These are phyloP conservation scores for Alectoris magna DNA, from an alignment of 2,797 vertebrate genomes.

Conservation along the genomic window DNA sequence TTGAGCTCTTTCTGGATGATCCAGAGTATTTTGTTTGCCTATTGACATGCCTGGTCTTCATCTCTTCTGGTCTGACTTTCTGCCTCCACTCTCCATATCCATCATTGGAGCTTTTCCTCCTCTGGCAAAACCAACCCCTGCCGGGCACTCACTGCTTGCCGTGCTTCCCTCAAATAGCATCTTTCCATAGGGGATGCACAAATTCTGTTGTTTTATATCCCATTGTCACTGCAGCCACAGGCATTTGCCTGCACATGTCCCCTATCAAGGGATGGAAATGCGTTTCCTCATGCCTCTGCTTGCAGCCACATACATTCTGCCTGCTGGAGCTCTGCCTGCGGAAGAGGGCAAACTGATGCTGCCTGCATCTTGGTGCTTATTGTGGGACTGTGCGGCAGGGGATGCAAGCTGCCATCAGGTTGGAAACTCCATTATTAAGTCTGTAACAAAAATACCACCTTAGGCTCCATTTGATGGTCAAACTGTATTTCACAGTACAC, in stretches of 20 bases:
- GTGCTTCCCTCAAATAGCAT: not conserved
- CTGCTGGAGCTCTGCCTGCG: not conserved
- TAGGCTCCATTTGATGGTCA: not conserved
- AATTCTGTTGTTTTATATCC: not conserved
- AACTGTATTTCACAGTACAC: not conserved
- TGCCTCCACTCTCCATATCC: not conserved
- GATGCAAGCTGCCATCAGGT: fast-evolving
- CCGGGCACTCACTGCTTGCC: not conserved
- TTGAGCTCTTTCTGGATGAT: not conserved
- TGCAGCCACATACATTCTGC: not conserved
- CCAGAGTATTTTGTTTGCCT: not conserved
- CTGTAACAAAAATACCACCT: not conserved
- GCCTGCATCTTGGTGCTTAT: fast-evolving
- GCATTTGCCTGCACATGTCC: not conserved
- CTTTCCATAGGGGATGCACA: not conserved
- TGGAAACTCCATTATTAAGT: not conserved
- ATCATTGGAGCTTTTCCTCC: not conserved
- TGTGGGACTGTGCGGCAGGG: fast-evolving
- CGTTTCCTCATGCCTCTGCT: not conserved
- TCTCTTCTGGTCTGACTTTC: not conserved
- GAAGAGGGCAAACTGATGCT: not conserved
- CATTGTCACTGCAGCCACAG: not conserved
- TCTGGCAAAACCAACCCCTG: fast-evolving
- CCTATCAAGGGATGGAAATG: not conserved
- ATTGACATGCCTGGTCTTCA: not conserved